These are phyloP conservation scores for Macrobrachium nipponense DNA, from an alignment of 1,140 invertebrate species.

Conservation along the genomic window DNA sequence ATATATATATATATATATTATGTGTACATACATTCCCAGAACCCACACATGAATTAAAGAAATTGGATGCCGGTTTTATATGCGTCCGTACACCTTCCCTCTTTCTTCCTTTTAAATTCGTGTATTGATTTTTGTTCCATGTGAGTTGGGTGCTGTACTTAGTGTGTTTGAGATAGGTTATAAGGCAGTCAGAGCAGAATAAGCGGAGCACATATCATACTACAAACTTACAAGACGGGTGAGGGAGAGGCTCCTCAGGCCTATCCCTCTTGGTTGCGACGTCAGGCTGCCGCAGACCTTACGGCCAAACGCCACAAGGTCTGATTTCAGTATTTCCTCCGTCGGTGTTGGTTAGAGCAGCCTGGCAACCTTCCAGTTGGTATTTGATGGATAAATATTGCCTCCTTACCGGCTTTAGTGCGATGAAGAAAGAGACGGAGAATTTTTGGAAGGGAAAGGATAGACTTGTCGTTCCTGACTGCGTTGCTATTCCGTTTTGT, in stretches of 20 bases:
- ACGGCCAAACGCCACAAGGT: neutral
- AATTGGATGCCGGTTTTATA: too few relatives aligned
- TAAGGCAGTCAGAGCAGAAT: conserved; percentile 55
- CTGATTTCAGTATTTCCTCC: neutral
- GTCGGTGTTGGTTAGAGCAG: neutral
- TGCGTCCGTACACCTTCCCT: neutral
- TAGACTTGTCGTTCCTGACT: conserved; percentile 50
- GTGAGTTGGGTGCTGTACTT: conserved; percentile 9
- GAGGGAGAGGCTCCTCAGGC: conserved; percentile 10
- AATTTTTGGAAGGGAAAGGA: conserved; percentile 59
- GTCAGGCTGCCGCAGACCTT: neutral
- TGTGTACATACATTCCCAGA: too few relatives aligned
- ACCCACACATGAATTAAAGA: too few relatives aligned
- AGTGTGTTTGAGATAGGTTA: conserved; percentile 41
- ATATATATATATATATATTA: too few relatives aligned
- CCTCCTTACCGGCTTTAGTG: conserved; percentile 60
- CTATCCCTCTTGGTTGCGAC: neutral
- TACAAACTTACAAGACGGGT: conserved; percentile 59
- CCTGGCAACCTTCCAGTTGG: conserved; percentile 31
- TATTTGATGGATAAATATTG: conserved; percentile 62
- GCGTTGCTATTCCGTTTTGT: conserved; percentile 40
- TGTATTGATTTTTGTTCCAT: conserved; percentile 27
- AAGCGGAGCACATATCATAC: conserved; percentile 61
- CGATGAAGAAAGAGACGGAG: conserved; percentile 60
- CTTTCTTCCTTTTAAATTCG: conserved; percentile 1